A percentile compares a stretch with the other conserved stretches of the same genome.
These are phyloP conservation scores for Paratrypauchen microcephalus DNA, from an alignment of 2,797 vertebrate species.

Conservation along the genomic window DNA sequence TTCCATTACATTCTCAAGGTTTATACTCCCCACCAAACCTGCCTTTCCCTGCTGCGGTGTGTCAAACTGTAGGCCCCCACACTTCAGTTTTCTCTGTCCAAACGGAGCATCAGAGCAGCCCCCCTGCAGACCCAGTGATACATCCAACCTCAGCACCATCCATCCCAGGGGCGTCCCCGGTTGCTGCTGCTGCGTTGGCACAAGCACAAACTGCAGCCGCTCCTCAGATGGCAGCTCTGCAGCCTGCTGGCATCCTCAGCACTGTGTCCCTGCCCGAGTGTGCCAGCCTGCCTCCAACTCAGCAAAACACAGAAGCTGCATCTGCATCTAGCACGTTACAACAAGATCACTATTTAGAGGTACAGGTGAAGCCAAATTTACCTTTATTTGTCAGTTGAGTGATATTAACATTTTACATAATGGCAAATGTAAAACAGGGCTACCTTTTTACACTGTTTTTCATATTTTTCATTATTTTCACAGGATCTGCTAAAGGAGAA, in stretches of 20 bases:
- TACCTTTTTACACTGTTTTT: neutral
- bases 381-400: neutral
- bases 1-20: conserved; percentile 39
- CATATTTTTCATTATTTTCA: neutral
- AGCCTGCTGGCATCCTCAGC: conserved; percentile 62
- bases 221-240: conserved; percentile 38
- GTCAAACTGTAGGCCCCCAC: conserved; percentile 32
- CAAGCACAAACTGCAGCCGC: conserved; percentile 32
- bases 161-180: conserved; percentile 29
- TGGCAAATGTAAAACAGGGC: too few relatives aligned
- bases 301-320: conserved; percentile 62
- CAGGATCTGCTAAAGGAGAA: conserved; percentile 72
- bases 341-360: conserved; percentile 67
- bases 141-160: conserved; percentile 38
- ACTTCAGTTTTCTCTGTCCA: conserved; percentile 20
- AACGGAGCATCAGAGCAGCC: conserved; percentile 23
- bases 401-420: neutral
- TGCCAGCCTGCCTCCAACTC: conserved; percentile 51
- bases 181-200: conserved; percentile 27
- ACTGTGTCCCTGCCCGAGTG: conserved; percentile 53
- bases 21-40: conserved; percentile 40
- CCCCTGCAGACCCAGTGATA: conserved; percentile 39
- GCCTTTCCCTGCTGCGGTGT: conserved; percentile 35
- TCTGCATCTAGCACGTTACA: conserved; percentile 48
- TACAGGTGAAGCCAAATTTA: conserved; percentile 34